Conservation (phyloP, 2,797 vertebrate species). For the Urosaurus nigricauda region DNA sequence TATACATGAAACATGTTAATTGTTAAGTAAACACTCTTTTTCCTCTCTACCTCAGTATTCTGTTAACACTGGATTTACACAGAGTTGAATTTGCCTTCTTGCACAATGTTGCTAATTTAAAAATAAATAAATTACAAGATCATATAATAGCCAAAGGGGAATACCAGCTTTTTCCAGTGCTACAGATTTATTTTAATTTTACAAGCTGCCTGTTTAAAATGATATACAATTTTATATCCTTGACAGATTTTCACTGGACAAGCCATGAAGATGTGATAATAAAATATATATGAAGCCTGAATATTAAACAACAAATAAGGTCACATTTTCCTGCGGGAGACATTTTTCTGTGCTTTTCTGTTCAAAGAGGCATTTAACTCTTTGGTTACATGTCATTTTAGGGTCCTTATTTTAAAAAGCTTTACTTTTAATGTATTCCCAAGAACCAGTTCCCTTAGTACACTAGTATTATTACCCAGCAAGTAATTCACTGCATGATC, state of each 20-base stretch:
- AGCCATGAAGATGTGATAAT: conserved; percentile 5
- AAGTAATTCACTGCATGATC: not conserved
- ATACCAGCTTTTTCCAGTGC: not conserved
- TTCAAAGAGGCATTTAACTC: conserved; percentile 8
- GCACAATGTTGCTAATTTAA: not conserved
- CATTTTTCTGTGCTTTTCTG: not conserved
- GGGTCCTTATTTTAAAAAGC: not conserved
- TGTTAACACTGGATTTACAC: not conserved
- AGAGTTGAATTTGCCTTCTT: conserved; percentile 8
- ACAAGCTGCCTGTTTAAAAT: conserved; percentile 16
- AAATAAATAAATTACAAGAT: not conserved
- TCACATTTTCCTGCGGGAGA: not conserved
- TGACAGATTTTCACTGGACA: conserved; percentile 15
- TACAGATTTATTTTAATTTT: conserved; percentile 15
- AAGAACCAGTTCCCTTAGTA: not conserved
- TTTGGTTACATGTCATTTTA: not conserved
- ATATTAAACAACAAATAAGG: conserved; percentile 8
- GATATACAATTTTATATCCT: not conserved
- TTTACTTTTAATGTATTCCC: not conserved
- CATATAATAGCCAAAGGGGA: not conserved
- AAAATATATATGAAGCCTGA: conserved; percentile 14
- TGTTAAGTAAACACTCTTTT: not conserved
- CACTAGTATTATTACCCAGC: not conserved
- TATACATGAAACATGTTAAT: not conserved
- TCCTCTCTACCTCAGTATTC: not conserved